phyloP scores from a whole-genome alignment of 2,797 vertebrate species.

The Pseudomugil tenellus region DNA sequence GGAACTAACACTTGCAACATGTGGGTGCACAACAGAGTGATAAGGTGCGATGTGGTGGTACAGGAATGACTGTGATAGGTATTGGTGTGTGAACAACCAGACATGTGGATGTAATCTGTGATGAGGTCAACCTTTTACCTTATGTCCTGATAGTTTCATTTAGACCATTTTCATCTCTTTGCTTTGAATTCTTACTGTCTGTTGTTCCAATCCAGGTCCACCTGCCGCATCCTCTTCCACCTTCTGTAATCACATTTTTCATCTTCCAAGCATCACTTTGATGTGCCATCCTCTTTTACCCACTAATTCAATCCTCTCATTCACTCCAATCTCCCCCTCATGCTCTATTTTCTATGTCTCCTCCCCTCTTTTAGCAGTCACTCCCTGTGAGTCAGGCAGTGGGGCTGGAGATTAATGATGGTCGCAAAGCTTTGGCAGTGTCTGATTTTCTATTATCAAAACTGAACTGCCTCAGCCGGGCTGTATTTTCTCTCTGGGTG shows the following conservation, averaged over 20 bases:
- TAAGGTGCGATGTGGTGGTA: conserved; percentile 52
- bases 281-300: conserved; percentile 48
- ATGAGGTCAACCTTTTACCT: conserved; percentile 49
- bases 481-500: conserved; percentile 60
- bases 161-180: conserved; percentile 32
- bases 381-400: conserved; percentile 52
- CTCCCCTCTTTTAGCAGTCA: conserved; percentile 61
- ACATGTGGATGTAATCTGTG: conserved; percentile 60
- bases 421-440: conserved; percentile 69
- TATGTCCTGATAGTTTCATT: conserved; percentile 28
- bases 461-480: conserved; percentile 51
- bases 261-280: conserved; percentile 49
- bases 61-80: conserved; percentile 58
- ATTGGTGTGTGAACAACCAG: conserved; percentile 56
- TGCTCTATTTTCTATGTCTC: conserved; percentile 56
- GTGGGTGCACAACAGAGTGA: conserved; percentile 51
- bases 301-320: conserved; percentile 58
- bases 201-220: conserved; percentile 28
- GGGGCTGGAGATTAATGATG: conserved; percentile 76
- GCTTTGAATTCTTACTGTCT: conserved; percentile 37
- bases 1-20: conserved; percentile 42
- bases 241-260: conserved; percentile 56
- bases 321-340: conserved; percentile 39
- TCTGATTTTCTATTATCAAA: conserved; percentile 81
- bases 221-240: conserved; percentile 28